A percentile compares a stretch with the other conserved stretches of the same genome.
phyloP scores from a whole-genome alignment of 2,113 vertebrate species.

The Megaceryle maxima region DNA sequence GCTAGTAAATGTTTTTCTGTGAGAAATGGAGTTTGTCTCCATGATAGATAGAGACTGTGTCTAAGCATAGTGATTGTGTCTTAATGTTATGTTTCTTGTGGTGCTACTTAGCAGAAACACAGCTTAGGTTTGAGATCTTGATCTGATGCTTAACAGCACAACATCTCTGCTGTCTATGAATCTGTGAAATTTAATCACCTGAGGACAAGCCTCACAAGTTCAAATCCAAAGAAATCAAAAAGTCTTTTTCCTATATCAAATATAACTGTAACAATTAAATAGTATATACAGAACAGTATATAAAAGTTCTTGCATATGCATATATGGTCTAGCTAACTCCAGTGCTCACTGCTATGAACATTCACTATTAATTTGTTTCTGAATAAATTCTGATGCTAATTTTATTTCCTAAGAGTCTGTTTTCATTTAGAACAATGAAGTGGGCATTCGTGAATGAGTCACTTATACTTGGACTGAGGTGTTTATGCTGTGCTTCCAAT shows the following conservation, averaged over 20 bases:
- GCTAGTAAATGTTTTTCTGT: neutral
- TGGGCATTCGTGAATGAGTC: neutral
- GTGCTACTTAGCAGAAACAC: neutral
- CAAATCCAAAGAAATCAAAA: neutral
- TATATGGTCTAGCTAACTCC: neutral
- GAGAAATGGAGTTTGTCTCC: conserved; percentile 22
- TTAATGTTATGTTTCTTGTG: neutral
- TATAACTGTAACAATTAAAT: neutral
- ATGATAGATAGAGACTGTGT: neutral
- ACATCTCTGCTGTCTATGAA: neutral
- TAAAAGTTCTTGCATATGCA: neutral
- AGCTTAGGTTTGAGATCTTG: neutral
- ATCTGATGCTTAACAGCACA: neutral
- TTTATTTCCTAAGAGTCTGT: neutral
- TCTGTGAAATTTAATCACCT: neutral
- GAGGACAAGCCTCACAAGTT: neutral
- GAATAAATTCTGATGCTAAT: neutral
- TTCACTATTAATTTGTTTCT: neutral
- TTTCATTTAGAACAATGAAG: conserved; percentile 33
- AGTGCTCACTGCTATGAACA: neutral
- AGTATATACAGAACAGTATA: neutral
- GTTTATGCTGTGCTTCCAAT: neutral
- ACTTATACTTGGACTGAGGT: neutral
- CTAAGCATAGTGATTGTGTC: neutral
- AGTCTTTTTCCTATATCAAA: neutral